These are phyloP conservation scores for Perizoma affinitatum DNA, from an alignment of 2,888 invertebrate species.

Conservation along the genomic window DNA sequence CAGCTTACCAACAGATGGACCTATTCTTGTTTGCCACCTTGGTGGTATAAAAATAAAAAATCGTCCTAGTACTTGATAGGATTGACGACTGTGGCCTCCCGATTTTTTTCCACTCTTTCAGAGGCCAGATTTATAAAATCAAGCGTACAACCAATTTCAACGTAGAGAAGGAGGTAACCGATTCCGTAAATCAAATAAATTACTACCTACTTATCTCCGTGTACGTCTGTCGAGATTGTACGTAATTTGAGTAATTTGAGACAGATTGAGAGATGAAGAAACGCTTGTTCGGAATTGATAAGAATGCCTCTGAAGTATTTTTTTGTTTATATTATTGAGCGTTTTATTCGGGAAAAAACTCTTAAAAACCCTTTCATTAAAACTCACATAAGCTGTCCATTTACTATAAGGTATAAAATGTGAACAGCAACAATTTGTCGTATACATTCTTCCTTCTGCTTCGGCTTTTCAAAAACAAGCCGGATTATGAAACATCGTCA, in stretches of 20 bases:
- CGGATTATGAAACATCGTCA: no score
- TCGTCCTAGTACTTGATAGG: no score
- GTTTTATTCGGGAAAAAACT: no score
- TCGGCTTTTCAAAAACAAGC: no score
- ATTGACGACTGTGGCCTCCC: neutral
- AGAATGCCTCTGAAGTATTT: slow-evolving; percentile 23
- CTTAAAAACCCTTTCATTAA: no score
- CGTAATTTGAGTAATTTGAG: slow-evolving; percentile 32
- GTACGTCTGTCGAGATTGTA: slow-evolving; percentile 33
- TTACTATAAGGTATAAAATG: no score
- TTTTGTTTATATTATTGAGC: slow-evolving; percentile 25
- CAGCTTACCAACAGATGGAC: no score
- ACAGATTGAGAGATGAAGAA: slow-evolving; percentile 38
- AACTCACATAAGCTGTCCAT: no score
- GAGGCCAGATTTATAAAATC: slow-evolving; percentile 9
- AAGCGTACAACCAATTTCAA: slow-evolving; percentile 12
- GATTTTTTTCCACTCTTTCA: slow-evolving; percentile 3
- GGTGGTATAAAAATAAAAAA: no score
- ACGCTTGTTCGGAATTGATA: slow-evolving; percentile 32
- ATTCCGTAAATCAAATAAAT: slow-evolving; percentile 31
- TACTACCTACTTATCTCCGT: slow-evolving; percentile 5
- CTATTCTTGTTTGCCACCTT: no score
- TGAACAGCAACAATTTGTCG: no score
- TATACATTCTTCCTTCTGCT: no score
- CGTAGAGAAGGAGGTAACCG: slow-evolving; percentile 4